Conservation (phyloP, 1,140 invertebrate species). For the Drosophila mojavensis region DNA sequence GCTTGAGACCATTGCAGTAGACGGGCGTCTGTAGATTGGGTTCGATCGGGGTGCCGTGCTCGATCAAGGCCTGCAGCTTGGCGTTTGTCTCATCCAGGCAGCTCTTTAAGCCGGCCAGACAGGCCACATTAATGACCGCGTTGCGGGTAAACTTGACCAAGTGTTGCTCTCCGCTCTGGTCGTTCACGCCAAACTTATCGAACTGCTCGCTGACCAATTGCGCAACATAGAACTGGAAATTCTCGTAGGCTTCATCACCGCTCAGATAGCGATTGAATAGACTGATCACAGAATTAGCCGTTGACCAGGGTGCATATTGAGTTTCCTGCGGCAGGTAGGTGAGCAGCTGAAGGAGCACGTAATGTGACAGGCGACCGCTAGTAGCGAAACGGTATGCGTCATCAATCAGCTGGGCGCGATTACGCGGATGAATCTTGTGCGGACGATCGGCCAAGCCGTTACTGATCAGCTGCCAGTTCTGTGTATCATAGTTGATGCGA, state of each 20-base stretch:
- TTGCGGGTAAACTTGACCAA: conserved; percentile 79
- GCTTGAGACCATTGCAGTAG: conserved; percentile 88
- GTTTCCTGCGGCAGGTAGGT: conserved; percentile 86
- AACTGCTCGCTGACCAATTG: conserved; percentile 76
- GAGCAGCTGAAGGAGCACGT: conserved; percentile 84
- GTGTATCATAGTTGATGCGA: conserved; percentile 86
- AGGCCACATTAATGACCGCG: conserved; percentile 85
- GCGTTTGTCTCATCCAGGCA: conserved; percentile 84
- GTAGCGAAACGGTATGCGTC: conserved; percentile 89
- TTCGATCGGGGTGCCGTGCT: conserved; percentile 72
- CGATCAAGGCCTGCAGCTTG: conserved; percentile 80
- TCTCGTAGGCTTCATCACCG: conserved; percentile 50
- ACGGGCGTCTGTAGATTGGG: conserved; percentile 84
- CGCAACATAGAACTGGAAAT: conserved; percentile 62
- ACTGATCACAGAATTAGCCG: conserved; percentile 82
- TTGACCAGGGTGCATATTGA: conserved; percentile 87
- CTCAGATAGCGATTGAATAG: conserved; percentile 77
- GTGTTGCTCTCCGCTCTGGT: conserved; percentile 76
- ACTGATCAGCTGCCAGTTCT: conserved; percentile 86
- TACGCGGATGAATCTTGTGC: conserved; percentile 87
- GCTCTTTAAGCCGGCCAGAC: conserved; percentile 83
- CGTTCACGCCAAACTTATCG: conserved; percentile 80
- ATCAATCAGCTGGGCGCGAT: conserved; percentile 91
- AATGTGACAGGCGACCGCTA: conserved; percentile 85
- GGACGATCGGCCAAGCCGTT: conserved; percentile 83